Evolutionary conservation across 2,797 vertebrate genomes (phyloP).

Genomic region (Cossypha niveicapilla): DNA sequence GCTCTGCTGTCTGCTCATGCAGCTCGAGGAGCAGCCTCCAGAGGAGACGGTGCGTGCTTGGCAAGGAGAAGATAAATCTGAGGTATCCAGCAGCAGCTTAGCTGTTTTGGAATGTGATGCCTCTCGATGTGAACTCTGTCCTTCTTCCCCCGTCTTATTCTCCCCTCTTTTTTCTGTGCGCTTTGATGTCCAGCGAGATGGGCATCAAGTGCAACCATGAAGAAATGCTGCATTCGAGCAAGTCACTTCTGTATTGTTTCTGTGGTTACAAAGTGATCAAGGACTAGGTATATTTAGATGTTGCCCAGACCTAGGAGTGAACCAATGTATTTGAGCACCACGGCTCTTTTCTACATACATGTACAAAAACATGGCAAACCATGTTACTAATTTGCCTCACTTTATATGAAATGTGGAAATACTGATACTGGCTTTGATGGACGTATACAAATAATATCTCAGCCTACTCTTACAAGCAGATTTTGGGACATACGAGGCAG

Average conservation of each 20-base stretch:
- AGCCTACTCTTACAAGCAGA: neutral
- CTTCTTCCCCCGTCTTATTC: fast-evolving
- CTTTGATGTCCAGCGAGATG: neutral
- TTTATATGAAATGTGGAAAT: fast-evolving
- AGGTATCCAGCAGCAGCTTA: neutral
- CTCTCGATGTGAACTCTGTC: neutral
- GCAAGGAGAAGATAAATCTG: neutral
- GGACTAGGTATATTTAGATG: neutral
- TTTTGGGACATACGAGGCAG: neutral
- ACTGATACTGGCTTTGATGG: fast-evolving
- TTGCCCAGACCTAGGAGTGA: too few species aligned
- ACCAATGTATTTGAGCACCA: neutral
- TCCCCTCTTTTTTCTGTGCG: neutral
- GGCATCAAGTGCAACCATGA: neutral
- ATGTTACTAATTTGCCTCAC: fast-evolving
- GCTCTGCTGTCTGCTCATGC: neutral
- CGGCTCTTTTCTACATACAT: fast-evolving
- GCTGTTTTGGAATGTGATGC: neutral
- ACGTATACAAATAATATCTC: fast-evolving
- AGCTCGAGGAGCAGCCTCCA: neutral
- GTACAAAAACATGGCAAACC: neutral
- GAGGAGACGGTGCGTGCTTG: neutral
- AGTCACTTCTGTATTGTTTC: fast-evolving
- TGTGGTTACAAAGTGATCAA: neutral
- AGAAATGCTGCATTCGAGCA: neutral